These are phyloP conservation scores for Thalassoma bifasciatum DNA, from an alignment of 2,113 vertebrate genomes.

Conservation along the genomic window DNA sequence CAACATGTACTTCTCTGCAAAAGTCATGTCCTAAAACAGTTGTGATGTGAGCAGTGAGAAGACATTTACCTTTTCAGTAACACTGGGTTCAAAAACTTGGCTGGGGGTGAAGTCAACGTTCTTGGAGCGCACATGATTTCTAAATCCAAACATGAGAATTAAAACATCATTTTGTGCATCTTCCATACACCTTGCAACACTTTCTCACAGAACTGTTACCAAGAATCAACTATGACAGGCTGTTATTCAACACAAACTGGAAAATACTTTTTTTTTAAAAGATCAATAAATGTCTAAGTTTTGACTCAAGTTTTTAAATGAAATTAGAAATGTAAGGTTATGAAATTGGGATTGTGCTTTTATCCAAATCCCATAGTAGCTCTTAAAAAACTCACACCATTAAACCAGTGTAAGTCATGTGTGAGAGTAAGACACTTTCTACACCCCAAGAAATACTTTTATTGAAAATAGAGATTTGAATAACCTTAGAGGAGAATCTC, in stretches of 20 bases:
- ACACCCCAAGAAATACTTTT: neutral
- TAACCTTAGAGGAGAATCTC: conserved; percentile 80
- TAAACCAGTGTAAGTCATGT: neutral
- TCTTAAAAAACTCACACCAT: neutral
- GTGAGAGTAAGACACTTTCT: neutral
- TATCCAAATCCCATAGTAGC: neutral
- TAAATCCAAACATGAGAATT: conserved; percentile 35
- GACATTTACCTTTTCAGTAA: conserved; percentile 69
- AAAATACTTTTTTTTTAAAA: neutral
- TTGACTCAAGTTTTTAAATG: no score
- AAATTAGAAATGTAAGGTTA: neutral
- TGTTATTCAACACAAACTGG: neutral
- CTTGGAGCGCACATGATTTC: conserved; percentile 68
- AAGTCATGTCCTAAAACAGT: neutral
- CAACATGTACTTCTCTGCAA: neutral
- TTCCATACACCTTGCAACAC: neutral
- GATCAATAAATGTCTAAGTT: no score
- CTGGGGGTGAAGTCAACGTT: conserved; percentile 58
- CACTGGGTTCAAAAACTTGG: conserved; percentile 39
- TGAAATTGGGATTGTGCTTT: no score
- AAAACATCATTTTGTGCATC: neutral
- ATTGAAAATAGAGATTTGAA: neutral
- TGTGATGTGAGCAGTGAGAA: neutral
- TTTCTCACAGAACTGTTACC: neutral
- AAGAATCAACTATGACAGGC: neutral